phyloP scores from a whole-genome alignment of 2,797 vertebrate genomes.

The Acanthurus tractus region DNA sequence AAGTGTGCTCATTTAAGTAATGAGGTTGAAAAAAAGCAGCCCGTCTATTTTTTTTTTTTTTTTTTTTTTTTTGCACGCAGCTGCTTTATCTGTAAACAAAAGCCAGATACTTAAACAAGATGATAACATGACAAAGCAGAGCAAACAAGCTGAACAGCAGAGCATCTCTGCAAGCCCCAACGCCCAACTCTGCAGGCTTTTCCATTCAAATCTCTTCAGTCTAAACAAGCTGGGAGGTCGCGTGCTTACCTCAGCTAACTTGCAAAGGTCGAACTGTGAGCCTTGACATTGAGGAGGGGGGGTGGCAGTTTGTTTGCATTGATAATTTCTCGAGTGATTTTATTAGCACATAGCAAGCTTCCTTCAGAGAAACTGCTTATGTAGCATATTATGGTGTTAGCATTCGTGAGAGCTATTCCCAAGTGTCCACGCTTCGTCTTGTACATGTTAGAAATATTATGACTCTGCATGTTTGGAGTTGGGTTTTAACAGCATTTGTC shows the following conservation, averaged over 20 bases:
- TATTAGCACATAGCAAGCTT: conserved; percentile 2
- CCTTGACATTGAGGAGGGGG: conserved; percentile 3
- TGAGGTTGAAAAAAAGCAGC: conserved; percentile 21
- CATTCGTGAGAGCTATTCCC: not conserved
- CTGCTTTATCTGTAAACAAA: conserved; percentile 59
- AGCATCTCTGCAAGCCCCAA: not conserved
- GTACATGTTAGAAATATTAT: conserved; percentile 6
- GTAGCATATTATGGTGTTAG: conserved; percentile 27
- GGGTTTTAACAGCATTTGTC: not conserved
- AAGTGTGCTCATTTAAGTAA: conserved; percentile 52
- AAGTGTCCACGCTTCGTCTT: not conserved
- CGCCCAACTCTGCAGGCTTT: conserved; percentile 14
- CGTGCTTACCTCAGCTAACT: conserved; percentile 30
- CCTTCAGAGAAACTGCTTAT: conserved; percentile 14
- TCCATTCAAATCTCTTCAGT: conserved; percentile 25
- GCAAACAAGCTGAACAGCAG: conserved; percentile 18
- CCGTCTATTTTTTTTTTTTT: conserved; percentile 38
- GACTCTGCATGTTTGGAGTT: conserved; percentile 1
- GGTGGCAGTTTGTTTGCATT: conserved; percentile 46
- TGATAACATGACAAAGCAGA: conserved; percentile 38
- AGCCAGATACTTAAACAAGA: conserved; percentile 16
- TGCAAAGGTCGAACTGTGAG: not conserved
- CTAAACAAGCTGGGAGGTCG: conserved; percentile 30
- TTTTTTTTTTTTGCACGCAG: conserved; percentile 24
- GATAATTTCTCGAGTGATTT: conserved; percentile 46